Conservation (phyloP, 2,888 invertebrate species). For the Scaptomyza cyrtandrae region DNA sequence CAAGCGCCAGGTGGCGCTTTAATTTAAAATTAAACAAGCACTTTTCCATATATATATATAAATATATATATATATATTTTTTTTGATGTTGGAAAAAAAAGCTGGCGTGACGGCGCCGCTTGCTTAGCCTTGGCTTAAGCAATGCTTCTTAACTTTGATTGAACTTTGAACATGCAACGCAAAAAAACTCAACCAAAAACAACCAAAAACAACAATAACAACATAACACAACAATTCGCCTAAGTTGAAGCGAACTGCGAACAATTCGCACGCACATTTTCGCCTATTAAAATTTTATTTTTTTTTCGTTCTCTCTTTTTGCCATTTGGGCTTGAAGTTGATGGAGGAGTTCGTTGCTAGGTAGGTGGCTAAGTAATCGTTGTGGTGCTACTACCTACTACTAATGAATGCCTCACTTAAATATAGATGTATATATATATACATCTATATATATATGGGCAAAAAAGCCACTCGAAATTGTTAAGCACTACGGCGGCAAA, state of each 20-base stretch:
- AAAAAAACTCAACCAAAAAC: slow-evolving; percentile 31
- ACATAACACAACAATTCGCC: slow-evolving; percentile 17
- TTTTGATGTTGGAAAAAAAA: background rate
- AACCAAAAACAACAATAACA: slow-evolving; percentile 24
- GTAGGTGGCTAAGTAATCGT: background rate
- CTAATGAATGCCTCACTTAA: slow-evolving; percentile 49
- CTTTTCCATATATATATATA: slow-evolving; percentile 35
- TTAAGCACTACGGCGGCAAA: slow-evolving; percentile 16
- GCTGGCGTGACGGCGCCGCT: slow-evolving; percentile 17
- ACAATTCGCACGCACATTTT: slow-evolving; percentile 75
- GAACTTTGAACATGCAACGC: slow-evolving; percentile 74
- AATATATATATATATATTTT: no score
- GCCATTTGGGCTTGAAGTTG: background rate
- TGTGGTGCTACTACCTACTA: slow-evolving; percentile 15
- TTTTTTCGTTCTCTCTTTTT: slow-evolving; percentile 1
- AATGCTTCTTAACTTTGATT: slow-evolving; percentile 70
- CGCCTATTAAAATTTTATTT: slow-evolving; percentile 13
- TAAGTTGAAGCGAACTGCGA: slow-evolving; percentile 60
- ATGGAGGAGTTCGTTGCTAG: background rate
- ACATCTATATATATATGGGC: slow-evolving; percentile 18
- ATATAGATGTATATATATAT: background rate
- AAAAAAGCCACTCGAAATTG: slow-evolving; percentile 46
- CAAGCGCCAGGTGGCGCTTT: slow-evolving; percentile 3
- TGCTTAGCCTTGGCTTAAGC: slow-evolving; percentile 74
- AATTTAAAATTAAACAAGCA: slow-evolving; percentile 6